Evolutionary conservation across 2,797 vertebrate genomes (phyloP).

Genomic region (Syndactyla subalaris): DNA sequence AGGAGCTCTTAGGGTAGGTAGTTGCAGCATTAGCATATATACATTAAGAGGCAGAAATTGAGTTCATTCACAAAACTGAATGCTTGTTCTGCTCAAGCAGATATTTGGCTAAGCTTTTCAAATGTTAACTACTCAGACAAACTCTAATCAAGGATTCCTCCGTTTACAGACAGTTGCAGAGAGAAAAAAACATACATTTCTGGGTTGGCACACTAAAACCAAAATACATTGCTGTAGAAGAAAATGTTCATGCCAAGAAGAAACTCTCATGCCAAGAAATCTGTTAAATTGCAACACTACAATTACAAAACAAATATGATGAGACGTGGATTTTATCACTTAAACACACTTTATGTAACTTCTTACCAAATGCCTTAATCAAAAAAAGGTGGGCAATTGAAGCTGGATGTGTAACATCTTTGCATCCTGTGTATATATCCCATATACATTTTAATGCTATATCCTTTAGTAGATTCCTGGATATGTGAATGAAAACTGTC

Average conservation of each 20-base stretch:
- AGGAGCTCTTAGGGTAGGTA: background rate
- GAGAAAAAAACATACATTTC: background rate
- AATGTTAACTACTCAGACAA: background rate
- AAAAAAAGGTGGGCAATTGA: background rate
- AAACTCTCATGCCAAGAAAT: background rate
- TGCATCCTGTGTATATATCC: background rate
- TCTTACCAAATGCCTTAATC: background rate
- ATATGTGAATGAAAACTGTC: background rate
- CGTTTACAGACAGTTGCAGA: slow-evolving; percentile 10
- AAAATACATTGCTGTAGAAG: background rate
- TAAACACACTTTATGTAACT: background rate
- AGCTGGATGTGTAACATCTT: background rate
- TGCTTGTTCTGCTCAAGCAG: background rate
- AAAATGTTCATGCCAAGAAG: background rate
- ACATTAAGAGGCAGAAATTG: background rate
- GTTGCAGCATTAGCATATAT: background rate
- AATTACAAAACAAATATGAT: background rate
- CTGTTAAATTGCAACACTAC: background rate
- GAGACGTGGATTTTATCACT: background rate
- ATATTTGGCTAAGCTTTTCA: background rate
- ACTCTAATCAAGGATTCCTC: background rate
- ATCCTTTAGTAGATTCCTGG: background rate
- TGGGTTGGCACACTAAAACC: slow-evolving; percentile 24
- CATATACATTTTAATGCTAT: background rate
- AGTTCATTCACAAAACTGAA: background rate